These are phyloP conservation scores for Pammene aurita DNA, from an alignment of 2,888 invertebrate species.

Conservation along the genomic window DNA sequence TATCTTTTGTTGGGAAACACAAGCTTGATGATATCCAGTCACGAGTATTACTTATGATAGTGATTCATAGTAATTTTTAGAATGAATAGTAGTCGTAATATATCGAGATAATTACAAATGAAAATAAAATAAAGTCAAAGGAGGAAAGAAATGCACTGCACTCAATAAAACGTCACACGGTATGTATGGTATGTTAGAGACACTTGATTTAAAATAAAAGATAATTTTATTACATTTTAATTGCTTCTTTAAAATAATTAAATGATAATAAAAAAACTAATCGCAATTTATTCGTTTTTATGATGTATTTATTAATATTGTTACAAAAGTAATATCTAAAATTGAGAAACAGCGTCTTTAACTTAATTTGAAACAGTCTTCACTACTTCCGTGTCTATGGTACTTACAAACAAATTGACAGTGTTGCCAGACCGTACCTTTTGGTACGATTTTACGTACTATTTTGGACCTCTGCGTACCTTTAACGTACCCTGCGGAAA, in stretches of 20 bases:
- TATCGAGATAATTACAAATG: background rate
- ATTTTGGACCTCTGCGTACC: too few species aligned
- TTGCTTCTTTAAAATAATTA: background rate
- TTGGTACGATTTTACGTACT: too few species aligned
- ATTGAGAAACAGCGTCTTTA: background rate
- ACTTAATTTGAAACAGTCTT: background rate
- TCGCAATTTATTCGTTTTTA: too few species aligned
- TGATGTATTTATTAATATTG: too few species aligned
- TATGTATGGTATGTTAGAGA: slow-evolving; percentile 10
- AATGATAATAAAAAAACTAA: too few species aligned
- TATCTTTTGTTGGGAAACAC: slow-evolving; percentile 18
- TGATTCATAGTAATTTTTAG: slow-evolving; percentile 13
- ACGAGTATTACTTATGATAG: slow-evolving; percentile 6
- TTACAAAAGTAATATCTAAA: background rate
- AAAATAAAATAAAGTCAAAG: slow-evolving; percentile 35
- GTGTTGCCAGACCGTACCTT: too few species aligned
- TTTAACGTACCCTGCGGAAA: too few species aligned
- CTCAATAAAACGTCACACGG: slow-evolving; percentile 35
- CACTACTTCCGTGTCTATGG: background rate
- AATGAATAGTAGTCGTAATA: background rate
- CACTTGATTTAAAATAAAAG: background rate
- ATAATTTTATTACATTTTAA: background rate
- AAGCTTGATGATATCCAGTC: background rate
- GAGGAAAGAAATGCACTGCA: slow-evolving; percentile 34
- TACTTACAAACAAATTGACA: background rate